Percentiles rank a stretch among this genome's conserved stretches.
phyloP scores from a whole-genome alignment of 1,140 invertebrate species.

The Vollenhovia emeryi region DNA sequence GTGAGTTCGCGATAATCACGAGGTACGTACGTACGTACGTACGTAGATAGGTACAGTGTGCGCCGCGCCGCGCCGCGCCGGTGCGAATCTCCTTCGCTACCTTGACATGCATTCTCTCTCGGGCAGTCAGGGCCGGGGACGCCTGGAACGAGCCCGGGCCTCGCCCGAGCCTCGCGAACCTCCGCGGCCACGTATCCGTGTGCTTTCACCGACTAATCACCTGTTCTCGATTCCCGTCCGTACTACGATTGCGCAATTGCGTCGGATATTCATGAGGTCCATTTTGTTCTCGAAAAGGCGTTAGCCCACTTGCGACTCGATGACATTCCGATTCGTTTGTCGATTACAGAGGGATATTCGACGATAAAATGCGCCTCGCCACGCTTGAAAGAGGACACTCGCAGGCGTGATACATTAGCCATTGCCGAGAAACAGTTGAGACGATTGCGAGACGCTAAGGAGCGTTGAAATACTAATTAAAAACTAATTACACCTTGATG shows the following conservation, averaged over 20 bases:
- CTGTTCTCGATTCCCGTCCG: neutral
- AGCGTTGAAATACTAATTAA: neutral
- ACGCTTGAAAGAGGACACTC: neutral
- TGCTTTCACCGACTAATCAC: conserved; percentile 5
- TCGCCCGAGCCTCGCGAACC: conserved; percentile 10
- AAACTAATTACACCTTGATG: neutral
- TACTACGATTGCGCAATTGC: conserved; percentile 16
- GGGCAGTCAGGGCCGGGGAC: conserved; percentile 75
- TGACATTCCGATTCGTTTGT: neutral
- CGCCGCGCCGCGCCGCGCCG: neutral
- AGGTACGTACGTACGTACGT: neutral
- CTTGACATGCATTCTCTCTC: conserved; percentile 81
- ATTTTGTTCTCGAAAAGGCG: neutral
- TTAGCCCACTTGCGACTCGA: neutral
- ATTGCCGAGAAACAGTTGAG: neutral
- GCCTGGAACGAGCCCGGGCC: conserved; percentile 48
- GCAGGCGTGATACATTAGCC: neutral
- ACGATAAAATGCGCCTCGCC: neutral
- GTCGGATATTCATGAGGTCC: neutral
- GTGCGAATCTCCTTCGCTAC: conserved; percentile 75
- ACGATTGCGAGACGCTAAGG: neutral
- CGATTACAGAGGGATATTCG: neutral
- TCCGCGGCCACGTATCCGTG: neutral
- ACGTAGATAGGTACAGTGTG: neutral
- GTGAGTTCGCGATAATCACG: conserved; percentile 19